Evolutionary conservation across 2,888 invertebrate species (phyloP).

Genomic region (Acrobasis suavella): DNA sequence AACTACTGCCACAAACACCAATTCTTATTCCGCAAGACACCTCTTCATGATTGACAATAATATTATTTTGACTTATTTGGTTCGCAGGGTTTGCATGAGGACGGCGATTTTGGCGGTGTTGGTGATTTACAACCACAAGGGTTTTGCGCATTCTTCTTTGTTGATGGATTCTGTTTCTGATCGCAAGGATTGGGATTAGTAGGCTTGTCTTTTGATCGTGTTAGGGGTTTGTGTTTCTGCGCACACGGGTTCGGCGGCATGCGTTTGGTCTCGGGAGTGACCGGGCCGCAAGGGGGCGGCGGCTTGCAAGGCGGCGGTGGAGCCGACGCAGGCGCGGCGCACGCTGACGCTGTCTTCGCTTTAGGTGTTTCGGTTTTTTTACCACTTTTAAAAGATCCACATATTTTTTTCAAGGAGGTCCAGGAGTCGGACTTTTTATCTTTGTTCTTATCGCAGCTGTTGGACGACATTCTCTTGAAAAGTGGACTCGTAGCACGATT

Average conservation of each 20-base stretch:
- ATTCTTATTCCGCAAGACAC: too few relatives aligned
- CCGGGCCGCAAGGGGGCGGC: neutral
- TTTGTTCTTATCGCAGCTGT: neutral
- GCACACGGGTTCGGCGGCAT: conserved; percentile 9
- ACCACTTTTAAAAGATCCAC: conserved; percentile 11
- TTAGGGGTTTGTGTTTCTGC: neutral
- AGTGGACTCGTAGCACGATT: conserved; percentile 11
- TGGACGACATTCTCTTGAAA: neutral
- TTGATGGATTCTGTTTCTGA: neutral
- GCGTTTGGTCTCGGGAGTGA: neutral
- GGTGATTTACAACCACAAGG: neutral
- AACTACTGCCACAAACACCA: too few relatives aligned
- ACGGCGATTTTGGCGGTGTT: neutral
- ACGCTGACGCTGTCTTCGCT: neutral
- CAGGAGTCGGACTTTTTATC: conserved; percentile 14
- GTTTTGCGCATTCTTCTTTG: neutral
- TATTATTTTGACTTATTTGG: too few relatives aligned
- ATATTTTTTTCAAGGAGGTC: conserved; percentile 18
- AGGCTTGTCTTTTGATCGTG: neutral
- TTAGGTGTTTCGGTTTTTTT: neutral
- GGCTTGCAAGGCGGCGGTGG: neutral
- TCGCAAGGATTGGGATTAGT: neutral
- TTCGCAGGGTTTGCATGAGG: neutral
- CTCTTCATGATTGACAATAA: too few relatives aligned
- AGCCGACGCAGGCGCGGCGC: too few relatives aligned